Percentiles rank a stretch among this genome's conserved stretches.
phyloP scores from a whole-genome alignment of 2,113 vertebrate species.

The Tyrannus savana region DNA sequence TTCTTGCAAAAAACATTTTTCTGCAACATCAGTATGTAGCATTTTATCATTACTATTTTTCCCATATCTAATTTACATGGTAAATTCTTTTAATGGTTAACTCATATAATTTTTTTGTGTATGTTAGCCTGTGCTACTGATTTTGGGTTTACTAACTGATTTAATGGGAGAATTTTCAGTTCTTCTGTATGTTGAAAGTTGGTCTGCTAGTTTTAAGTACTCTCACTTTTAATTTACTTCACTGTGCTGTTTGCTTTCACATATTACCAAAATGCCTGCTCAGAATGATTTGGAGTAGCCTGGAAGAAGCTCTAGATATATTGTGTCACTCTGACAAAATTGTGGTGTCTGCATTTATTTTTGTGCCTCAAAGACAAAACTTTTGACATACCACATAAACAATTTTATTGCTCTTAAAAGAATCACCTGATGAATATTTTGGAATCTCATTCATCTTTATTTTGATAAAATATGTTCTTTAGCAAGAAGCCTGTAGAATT shows the following conservation, averaged over 20 bases:
- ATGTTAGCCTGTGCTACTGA: neutral
- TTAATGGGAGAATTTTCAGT: conserved; percentile 35
- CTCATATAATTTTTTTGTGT: conserved; percentile 26
- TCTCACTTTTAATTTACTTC: neutral
- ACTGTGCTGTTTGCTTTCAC: conserved; percentile 30
- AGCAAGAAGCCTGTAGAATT: neutral
- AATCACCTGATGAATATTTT: neutral
- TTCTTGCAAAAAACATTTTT: neutral
- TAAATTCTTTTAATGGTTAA: conserved; percentile 53
- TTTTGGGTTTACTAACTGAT: conserved; percentile 41
- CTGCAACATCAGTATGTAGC: neutral
- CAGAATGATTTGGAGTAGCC: conserved; percentile 23
- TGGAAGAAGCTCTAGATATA: neutral
- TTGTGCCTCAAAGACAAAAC: neutral
- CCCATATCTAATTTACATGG: neutral
- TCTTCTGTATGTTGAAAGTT: neutral
- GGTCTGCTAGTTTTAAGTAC: neutral
- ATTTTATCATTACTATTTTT: neutral
- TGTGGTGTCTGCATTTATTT: neutral
- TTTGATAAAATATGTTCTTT: neutral
- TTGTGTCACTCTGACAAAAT: neutral
- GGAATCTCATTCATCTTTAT: neutral
- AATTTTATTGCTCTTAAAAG: neutral
- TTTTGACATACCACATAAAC: neutral
- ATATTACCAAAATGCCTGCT: neutral